Evolutionary conservation across 2,797 vertebrate genomes (phyloP), one percentile per base, ranked within the genome.

Genomic region (Phrynocephalus guinanensis): DNA sequence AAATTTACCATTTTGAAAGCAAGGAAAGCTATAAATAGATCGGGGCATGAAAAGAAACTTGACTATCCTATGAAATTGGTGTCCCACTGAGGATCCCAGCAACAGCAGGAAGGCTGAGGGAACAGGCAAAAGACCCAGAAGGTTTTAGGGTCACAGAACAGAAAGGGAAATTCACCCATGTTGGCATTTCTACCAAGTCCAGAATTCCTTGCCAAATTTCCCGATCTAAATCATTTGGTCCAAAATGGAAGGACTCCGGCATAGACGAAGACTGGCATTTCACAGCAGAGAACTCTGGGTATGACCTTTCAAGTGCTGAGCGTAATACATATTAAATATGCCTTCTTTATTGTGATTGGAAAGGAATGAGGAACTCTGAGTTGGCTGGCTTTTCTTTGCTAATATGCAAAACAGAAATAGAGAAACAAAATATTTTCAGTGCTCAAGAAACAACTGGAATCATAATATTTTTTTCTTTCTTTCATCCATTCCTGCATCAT

Each of bases 281-380:
- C 90, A 86, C 76, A 91, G 85, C 86, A 22, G 88, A 90, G 88
- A 90, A 92, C 38, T 84, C 84, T 77, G 52, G 50, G 66, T 86
- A 63, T 90, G 84, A 90, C 50, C 86, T 90, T 94, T 93, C 88
- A 33, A 85, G 85, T 89, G 83, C 56, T 38, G 87, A 78, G 83
- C 86, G 84, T 75, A 90, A 84, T 92, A 44, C 87, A 92, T 91
- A 86, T 87, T 91, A 93, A 92, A 80, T 85, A 90, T 92, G 82
- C 87, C 83, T 83, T 82, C 88, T 91, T 87, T 71, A 82, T 92
- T 90, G 86, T 92, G 73, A 87, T 91, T 83, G 70, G 83, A 91
- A 93, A 86, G 78, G 89, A 91, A 79, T 60, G 87, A 71, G 93
- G 67, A 38, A 26, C 28, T 85, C 30, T 81, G 89, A 71, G 16